These are phyloP conservation scores for Mimas tiliae DNA, from an alignment of 2,888 invertebrate genomes.

Conservation along the genomic window DNA sequence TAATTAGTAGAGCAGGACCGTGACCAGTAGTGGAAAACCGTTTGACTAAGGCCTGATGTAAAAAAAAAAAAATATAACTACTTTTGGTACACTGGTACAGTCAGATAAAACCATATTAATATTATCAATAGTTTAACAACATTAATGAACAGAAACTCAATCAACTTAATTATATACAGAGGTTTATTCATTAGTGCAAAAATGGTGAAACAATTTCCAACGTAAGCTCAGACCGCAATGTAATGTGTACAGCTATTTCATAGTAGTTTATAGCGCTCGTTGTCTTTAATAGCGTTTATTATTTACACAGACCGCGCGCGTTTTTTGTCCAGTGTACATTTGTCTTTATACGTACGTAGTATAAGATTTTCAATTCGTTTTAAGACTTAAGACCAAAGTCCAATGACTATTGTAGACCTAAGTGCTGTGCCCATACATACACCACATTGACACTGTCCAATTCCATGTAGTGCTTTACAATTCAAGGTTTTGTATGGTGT, in stretches of 20 bases:
- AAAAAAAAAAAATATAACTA: too few relatives aligned
- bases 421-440: too few relatives aligned
- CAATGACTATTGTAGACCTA: background rate
- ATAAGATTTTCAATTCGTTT: background rate
- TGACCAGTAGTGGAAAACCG: too few relatives aligned
- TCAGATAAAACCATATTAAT: background rate
- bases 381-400: background rate
- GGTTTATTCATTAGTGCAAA: slow-evolving; percentile 3
- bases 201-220: slow-evolving; percentile 10
- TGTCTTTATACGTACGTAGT: background rate
- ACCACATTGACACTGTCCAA: too few relatives aligned
- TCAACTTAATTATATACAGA: slow-evolving; percentile 6
- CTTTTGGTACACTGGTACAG: too few relatives aligned
- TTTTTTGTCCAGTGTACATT: slow-evolving; percentile 9
- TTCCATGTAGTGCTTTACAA: too few relatives aligned
- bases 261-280: slow-evolving; percentile 5
- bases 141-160: background rate
- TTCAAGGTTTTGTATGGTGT: too few relatives aligned
- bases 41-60: too few relatives aligned
- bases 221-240: slow-evolving; percentile 2
- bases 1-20: too few relatives aligned
- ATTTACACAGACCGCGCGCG: background rate
- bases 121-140: background rate
- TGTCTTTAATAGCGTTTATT: slow-evolving; percentile 1
- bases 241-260: background rate